Base-by-base conservation (phyloP, 2,888 invertebrate genomes). In the Drosophila percnosoma region DNA sequence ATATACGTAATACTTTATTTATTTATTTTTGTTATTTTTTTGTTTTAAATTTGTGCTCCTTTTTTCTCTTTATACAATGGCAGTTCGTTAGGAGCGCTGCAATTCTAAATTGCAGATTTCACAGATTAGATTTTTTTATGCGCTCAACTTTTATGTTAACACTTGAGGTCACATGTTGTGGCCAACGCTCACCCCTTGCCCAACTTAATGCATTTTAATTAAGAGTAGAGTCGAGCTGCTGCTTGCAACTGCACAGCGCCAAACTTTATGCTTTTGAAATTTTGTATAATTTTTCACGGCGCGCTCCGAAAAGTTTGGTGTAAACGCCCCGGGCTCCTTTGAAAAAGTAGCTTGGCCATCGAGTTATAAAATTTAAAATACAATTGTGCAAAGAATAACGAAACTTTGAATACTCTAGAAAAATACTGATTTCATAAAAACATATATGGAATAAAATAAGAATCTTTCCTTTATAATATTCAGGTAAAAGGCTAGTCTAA, bases 201-300 rank as follows among this genome's bases (percentile, higher is more conserved):
- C 60, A 76, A 79, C 76, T 81, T 76, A 81, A 83, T 83, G 83
- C 83, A 83, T 83, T 83, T 83, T 81, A 83, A 83, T 83, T 81
- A 81, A 72, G 79, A 73, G 63, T 57, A 61, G 59, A 70, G 72
- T 67, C 36, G 64, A 48, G 72, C 64, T 49, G 13, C 45, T 57
- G 65, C 60, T 45, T 68, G 36, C 59, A 74, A 68, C 69, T 70
- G 51, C 65, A 59, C 61, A 66, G 53, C 61, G 42, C 40, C 66
- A 74, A 83, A 78, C 60, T 80, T 80, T 83, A 65, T 75, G 80
- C 75, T 70, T 82, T 74, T 77, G 68, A 74, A 73, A 78, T 78
- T 80, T 75, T 76, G 80, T 71, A 83, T 83, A 81, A 79, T 83
- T 81, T 80, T 65, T 68, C 70, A 68, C 57, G 58, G 59, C 24